phyloP scores from a whole-genome alignment of 2,797 vertebrate species.

The Sus cebifrons region DNA sequence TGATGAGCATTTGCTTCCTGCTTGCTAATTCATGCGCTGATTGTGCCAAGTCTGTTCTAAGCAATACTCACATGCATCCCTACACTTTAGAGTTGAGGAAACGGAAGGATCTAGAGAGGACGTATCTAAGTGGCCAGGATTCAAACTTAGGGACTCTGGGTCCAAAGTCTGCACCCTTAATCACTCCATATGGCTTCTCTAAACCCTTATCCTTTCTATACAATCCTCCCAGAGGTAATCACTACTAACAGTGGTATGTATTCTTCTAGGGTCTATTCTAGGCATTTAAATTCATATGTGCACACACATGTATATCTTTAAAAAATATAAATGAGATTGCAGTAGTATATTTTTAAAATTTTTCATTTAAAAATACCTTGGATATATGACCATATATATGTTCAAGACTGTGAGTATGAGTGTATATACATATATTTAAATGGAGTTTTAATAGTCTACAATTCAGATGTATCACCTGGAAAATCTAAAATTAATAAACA shows the following conservation, averaged over 20 bases:
- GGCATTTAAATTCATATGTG: background rate
- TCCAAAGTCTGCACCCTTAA: background rate
- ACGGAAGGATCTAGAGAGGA: background rate
- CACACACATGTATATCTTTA: background rate
- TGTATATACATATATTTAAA: background rate
- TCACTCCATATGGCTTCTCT: background rate
- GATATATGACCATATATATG: background rate
- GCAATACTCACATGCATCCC: background rate
- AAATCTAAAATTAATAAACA: constrained; percentile 28
- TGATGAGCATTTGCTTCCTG: constrained; percentile 13
- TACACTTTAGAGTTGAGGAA: background rate
- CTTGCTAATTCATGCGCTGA: constrained; percentile 17
- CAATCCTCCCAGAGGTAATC: background rate
- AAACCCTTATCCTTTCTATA: background rate
- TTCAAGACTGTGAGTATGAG: background rate
- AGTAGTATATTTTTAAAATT: background rate
- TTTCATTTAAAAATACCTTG: constrained; percentile 31
- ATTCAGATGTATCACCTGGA: background rate
- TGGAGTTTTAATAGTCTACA: constrained; percentile 33
- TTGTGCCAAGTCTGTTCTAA: background rate
- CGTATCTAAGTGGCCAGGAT: background rate
- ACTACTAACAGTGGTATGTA: background rate
- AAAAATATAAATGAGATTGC: background rate
- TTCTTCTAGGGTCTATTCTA: background rate
- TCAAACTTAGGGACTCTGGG: background rate